These are phyloP conservation scores for Ceratina calcarata DNA, from an alignment of 1,140 invertebrate species.

Conservation along the genomic window DNA sequence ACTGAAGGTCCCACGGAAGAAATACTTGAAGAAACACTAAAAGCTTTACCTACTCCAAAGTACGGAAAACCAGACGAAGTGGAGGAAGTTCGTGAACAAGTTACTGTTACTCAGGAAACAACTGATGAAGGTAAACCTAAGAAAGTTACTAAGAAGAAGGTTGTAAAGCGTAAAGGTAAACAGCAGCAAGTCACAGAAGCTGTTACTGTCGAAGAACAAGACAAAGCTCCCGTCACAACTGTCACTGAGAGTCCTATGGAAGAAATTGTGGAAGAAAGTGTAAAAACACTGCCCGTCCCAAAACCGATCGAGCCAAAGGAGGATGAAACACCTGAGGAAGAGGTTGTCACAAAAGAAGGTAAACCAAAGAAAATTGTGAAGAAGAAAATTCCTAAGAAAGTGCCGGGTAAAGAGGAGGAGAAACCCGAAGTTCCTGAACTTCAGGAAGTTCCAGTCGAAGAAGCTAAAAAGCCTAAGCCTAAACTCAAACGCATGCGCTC, in stretches of 20 bases:
- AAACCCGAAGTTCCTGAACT: slow-evolving; percentile 55
- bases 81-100: slow-evolving; percentile 76
- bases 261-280: slow-evolving; percentile 76
- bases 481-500: slow-evolving; percentile 69
- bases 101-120: slow-evolving; percentile 76
- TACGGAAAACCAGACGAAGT: slow-evolving; percentile 57
- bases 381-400: slow-evolving; percentile 42
- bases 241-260: slow-evolving; percentile 48
- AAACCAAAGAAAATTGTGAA: slow-evolving; percentile 70
- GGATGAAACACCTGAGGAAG: slow-evolving; percentile 60
- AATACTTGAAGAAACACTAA: slow-evolving; percentile 23
- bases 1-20: slow-evolving; percentile 68
- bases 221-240: slow-evolving; percentile 64
- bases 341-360: slow-evolving; percentile 73
- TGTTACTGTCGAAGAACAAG: slow-evolving; percentile 68
- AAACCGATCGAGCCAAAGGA: slow-evolving; percentile 83
- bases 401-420: slow-evolving; percentile 26
- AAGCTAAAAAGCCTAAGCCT: slow-evolving; percentile 6
- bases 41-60: slow-evolving; percentile 5
- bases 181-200: slow-evolving; percentile 66
- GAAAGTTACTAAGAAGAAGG: slow-evolving; percentile 69
- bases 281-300: slow-evolving; percentile 83
- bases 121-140: slow-evolving; percentile 74
- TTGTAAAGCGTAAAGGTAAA: slow-evolving; percentile 77
- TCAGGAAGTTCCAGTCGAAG: slow-evolving; percentile 39